phyloP scores from a whole-genome alignment of 1,140 invertebrate genomes.

The Arion vulgaris region DNA sequence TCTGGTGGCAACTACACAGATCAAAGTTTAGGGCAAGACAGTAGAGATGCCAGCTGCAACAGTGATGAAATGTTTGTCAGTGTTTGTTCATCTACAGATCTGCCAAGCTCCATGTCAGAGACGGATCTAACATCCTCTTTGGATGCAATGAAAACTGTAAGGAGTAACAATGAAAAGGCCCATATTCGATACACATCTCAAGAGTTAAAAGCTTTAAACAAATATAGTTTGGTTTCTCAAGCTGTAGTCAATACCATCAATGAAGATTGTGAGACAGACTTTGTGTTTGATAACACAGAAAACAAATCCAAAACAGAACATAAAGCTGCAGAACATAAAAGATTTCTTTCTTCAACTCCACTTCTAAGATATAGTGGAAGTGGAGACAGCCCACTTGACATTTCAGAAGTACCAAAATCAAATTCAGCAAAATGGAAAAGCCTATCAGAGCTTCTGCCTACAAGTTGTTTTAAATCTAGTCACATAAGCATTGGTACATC shows the following conservation, averaged over 20 bases:
- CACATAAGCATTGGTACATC: neutral
- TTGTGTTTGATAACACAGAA: neutral
- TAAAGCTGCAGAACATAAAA: neutral
- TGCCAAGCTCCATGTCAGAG: neutral
- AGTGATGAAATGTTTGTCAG: neutral
- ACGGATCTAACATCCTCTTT: neutral
- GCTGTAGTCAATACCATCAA: neutral
- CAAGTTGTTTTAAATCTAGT: neutral
- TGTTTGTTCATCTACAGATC: neutral
- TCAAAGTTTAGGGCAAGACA: neutral
- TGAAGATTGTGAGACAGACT: neutral
- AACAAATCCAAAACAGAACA: neutral
- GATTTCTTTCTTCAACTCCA: neutral
- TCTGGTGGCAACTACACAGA: neutral
- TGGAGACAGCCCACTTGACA: neutral
- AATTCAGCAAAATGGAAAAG: slow-evolving; percentile 10
- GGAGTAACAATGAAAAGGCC: neutral
- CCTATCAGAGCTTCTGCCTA: neutral
- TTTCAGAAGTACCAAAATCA: slow-evolving; percentile 6
- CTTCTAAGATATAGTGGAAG: neutral
- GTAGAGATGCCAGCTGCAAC: neutral
- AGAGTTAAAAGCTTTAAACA: neutral
- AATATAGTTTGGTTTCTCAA: neutral
- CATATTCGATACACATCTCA: neutral
- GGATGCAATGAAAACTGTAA: neutral